These are phyloP conservation scores for Vesta saturnalis DNA, from an alignment of 2,888 invertebrate species.

Conservation along the genomic window DNA sequence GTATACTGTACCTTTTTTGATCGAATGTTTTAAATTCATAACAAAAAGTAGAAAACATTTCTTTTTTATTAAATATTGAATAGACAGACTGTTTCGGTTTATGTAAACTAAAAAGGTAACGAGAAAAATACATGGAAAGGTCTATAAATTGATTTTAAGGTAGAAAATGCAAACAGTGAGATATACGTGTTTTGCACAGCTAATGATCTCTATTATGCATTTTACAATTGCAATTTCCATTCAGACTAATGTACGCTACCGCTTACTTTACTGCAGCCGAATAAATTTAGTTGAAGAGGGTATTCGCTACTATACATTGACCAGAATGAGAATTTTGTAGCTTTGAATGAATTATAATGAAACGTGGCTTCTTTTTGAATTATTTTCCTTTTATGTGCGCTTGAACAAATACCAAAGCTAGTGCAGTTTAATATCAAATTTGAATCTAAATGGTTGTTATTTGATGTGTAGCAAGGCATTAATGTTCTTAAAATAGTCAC, in stretches of 20 bases:
- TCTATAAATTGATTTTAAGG: conserved; percentile 6
- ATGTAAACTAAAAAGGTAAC: conserved; percentile 3
- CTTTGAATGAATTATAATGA: conserved; percentile 12
- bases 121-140: conserved; percentile 6
- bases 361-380: conserved; percentile 13
- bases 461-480: not conserved
- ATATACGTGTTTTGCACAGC: conserved; percentile 10
- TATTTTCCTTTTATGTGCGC: conserved; percentile 2
- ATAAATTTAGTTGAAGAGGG: conserved; percentile 13
- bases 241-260: conserved; percentile 11
- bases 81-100: not conserved
- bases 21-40: no score
- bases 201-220: conserved; percentile 13
- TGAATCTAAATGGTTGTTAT: conserved; percentile 5
- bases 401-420: conserved; percentile 6
- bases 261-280: conserved; percentile 9
- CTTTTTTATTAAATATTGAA: not conserved
- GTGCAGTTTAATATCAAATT: conserved; percentile 8
- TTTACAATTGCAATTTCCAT: conserved; percentile 12
- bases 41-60: not conserved
- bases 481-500: not conserved
- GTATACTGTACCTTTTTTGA: not conserved
- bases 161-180: conserved; percentile 10
- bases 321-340: conserved; percentile 11
- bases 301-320: conserved; percentile 11